Base-by-base conservation (phyloP, 2,113 vertebrate genomes). In the Ondatra zibethicus region DNA sequence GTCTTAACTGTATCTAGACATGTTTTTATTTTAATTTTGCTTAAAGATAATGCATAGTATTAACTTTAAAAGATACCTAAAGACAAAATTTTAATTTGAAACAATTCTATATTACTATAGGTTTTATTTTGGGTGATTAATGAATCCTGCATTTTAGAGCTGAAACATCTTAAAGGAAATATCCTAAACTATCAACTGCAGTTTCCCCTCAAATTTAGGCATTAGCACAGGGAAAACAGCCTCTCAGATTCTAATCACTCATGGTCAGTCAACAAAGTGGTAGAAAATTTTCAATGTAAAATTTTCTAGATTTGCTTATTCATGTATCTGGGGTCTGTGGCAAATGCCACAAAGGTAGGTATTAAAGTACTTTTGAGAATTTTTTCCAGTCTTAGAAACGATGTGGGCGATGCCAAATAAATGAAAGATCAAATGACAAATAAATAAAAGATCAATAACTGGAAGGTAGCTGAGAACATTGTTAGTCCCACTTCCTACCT, bases 381-480 rank as follows among this genome's bases (percentile, higher is more conserved):
- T 78, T 91, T 85, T 89, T 73, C 65, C 50, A 90, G 55, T 87
- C 89, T 84, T 73, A 6, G 11, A 86, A 94, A 81, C 39, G 52
- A 95, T 89, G 77, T 89, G 4, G 23, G 77, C 96, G 94, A 89
- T 84, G n/a, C 76, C 16, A 77, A 95, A 97, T 96, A 96, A 97
- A 96, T 95, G 94, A 97, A 96, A 96, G 93, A 96, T 93, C 86
- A 97, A 94, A 82, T 96, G 85, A 89, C 39, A 94, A 91, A 91
- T 92, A 93, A 97, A 97, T 97, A 96, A 97, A 92, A 97, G 55
- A 97, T 97, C 95, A 97, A 91, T 66, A 96, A 93, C 61, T 50
- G 65, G 80, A 89, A 87, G 87, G 95, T 93, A 95, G 87, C 86
- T 89, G 82, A 95, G 55, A 96, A 63, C 12, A 76, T 50, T 75